These are phyloP conservation scores for Ptilorrhoa leucosticta DNA, from an alignment of 2,113 vertebrate species.

Conservation along the genomic window DNA sequence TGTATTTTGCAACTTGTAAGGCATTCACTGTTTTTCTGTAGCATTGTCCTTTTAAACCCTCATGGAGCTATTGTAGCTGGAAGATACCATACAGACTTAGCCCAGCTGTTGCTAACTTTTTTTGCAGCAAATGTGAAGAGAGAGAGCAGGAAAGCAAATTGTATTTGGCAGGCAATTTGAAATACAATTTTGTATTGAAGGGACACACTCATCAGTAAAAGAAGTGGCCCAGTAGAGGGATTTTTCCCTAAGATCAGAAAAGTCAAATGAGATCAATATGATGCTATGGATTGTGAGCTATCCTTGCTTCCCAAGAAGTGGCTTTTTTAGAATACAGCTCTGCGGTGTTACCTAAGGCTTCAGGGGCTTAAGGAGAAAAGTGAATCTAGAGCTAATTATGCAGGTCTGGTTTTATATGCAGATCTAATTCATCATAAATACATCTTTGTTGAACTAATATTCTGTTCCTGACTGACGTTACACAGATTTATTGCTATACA, in stretches of 20 bases:
- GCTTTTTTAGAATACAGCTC: not conserved
- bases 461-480: not conserved
- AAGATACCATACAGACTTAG: not conserved
- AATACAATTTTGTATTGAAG: not conserved
- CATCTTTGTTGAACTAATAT: not conserved
- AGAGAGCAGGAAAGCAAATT: not conserved
- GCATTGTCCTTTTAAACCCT: not conserved
- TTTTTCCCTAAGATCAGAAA: not conserved
- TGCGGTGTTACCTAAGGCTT: not conserved
- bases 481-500: not conserved
- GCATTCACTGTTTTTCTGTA: not conserved
- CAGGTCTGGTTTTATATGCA: not conserved
- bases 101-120: not conserved
- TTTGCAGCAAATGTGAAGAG: not conserved
- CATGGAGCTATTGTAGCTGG: not conserved
- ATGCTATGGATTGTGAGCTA: not conserved
- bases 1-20: not conserved
- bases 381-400: not conserved
- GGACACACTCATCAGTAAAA: not conserved
- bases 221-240: rapidly evolving
- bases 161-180: not conserved
- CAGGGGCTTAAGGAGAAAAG: not conserved
- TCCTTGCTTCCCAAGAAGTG: not conserved
- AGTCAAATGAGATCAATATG: not conserved
- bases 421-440: not conserved